Evolutionary conservation across 1,140 invertebrate species (phyloP), one percentile per base, ranked within the genome.

Genomic region (Bradynema listronoti): DNA sequence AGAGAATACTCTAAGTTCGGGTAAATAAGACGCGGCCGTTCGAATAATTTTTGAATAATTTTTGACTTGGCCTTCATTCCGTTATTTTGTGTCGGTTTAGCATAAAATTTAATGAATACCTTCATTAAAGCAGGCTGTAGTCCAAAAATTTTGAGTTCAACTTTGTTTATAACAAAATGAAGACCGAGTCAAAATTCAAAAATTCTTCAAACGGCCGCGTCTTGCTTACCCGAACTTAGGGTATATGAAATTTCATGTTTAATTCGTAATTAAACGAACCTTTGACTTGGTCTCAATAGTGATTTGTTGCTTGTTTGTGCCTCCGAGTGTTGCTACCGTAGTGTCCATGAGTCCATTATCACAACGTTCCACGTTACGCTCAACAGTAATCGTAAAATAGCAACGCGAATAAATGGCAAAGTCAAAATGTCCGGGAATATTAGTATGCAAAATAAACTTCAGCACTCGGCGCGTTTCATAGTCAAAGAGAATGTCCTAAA

Each of bases 341-440:
- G 19, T 16, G 32, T 22, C 22, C n/a, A 22, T 0, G 49, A 33
- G 11, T 33, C 49, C n/a, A 33, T 29, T 33, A 51, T 51, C 16
- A 33, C 25, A 32, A 51, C n/a, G n/a, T n/a, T n/a, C n/a, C n/a
- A n/a, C 52, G 22, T 43, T 43, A 4, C 52, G 22, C 7, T 55
- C 33, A 30, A 55, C 52, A 55, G 24, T 22, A 16, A 55, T 46
- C 14, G 52, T 61, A 43, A 68, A 70, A 39, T 61, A 42, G 25
- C 49, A 45, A 14, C 69, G 65, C 27, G 54, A 46, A 49, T 68
- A 68, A 36, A 72, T 49, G n/a, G 96, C 96, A 80, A 97, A 98
- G 81, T 97, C 93, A 80, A 95, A 97, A 81, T 98, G 93, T 1
- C 93, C 93, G 16, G 93, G 93, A 80, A 91, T 94, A 81, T 98